Percentiles rank a stretch among this genome's conserved stretches.
phyloP scores from a whole-genome alignment of 2,113 vertebrate species.

The Onychorhynchus coronatus region DNA sequence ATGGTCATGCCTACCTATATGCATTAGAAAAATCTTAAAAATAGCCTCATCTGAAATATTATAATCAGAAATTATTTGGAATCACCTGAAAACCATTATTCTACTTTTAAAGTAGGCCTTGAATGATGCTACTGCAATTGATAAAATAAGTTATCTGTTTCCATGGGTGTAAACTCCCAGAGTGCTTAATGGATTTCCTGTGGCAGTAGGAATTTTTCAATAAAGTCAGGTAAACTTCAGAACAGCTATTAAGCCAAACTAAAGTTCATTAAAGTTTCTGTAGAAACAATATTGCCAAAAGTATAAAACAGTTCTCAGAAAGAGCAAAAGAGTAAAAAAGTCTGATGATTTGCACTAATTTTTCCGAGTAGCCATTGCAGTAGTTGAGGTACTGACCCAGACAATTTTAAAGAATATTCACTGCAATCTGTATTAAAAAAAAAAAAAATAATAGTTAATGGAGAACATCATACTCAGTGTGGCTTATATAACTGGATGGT shows the following conservation, averaged over 20 bases:
- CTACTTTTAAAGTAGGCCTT: neutral
- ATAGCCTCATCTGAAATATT: neutral
- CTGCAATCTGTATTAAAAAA: neutral
- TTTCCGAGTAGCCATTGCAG: neutral
- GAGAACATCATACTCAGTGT: neutral
- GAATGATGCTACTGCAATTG: neutral
- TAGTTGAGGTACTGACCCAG: fast-evolving
- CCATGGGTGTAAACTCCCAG: neutral
- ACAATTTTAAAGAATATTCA: neutral
- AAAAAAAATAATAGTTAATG: neutral
- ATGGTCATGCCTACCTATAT: neutral
- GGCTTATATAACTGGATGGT: neutral
- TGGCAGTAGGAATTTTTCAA: neutral
- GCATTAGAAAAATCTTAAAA: neutral
- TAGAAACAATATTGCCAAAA: neutral
- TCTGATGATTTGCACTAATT: neutral
- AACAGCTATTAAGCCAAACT: neutral
- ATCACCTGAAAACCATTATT: neutral
- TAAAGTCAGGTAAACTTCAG: neutral
- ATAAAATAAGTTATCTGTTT: neutral
- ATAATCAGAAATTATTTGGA: neutral
- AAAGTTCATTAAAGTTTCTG: neutral
- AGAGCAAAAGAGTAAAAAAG: neutral
- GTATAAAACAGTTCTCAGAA: neutral
- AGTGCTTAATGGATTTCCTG: neutral